A percentile compares a stretch with the other conserved stretches of the same genome.
These are phyloP conservation scores for Sycophila sp. DNA, from an alignment of 1,140 invertebrate genomes.

Conservation along the genomic window DNA sequence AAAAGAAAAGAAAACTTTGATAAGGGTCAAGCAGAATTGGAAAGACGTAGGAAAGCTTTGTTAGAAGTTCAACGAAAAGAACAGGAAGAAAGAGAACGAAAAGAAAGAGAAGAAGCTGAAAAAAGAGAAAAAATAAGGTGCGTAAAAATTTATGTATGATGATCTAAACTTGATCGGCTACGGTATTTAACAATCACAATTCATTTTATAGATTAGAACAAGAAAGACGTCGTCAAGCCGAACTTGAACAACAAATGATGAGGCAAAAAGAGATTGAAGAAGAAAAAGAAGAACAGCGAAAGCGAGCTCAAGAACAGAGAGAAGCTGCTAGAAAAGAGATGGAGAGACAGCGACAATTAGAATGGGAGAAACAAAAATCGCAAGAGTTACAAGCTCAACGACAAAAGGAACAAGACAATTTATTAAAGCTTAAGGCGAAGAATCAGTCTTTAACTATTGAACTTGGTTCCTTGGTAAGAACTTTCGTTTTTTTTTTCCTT, in stretches of 20 bases:
- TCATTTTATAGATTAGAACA: constrained; percentile 69
- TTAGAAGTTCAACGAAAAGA: constrained; percentile 89
- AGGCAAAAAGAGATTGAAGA: constrained; percentile 85
- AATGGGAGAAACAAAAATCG: constrained; percentile 95
- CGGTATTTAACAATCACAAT: no score
- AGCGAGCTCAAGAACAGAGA: constrained; percentile 79
- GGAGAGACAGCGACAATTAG: constrained; percentile 92
- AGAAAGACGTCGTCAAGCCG: constrained; percentile 74
- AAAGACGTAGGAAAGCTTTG: constrained; percentile 87
- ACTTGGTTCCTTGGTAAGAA: constrained; percentile 76
- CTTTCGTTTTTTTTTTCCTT: no score
- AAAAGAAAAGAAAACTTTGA: constrained; percentile 97
- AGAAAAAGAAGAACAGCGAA: constrained; percentile 76
- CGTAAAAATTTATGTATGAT: constrained; percentile 6
- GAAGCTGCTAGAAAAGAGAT: constrained; percentile 87
- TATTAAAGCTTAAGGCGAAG: constrained; percentile 89
- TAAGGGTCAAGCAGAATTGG: constrained; percentile 96
- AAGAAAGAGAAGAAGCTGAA: constrained; percentile 89
- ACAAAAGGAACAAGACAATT: constrained; percentile 87
- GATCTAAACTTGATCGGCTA: no score
- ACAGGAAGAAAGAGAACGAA: constrained; percentile 89
- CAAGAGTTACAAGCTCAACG: constrained; percentile 86
- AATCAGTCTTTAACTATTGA: constrained; percentile 89
- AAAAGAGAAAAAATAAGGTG: constrained; percentile 82
- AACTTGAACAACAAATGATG: constrained; percentile 81